These are phyloP conservation scores for Sipha maydis DNA, from an alignment of 2,888 invertebrate species.

Conservation along the genomic window DNA sequence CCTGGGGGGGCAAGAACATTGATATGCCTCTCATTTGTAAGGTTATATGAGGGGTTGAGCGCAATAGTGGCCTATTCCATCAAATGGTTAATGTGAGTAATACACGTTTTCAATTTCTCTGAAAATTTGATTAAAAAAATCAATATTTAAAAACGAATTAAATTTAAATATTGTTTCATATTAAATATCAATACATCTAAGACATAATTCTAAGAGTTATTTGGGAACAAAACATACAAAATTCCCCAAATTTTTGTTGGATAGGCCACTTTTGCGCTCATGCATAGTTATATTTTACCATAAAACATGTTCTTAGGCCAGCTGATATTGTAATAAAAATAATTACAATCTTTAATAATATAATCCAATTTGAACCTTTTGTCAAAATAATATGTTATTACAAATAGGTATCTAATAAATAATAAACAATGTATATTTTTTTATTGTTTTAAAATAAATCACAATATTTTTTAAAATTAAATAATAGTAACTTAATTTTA, in stretches of 20 bases:
- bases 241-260: slow-evolving; percentile 45
- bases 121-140: slow-evolving; percentile 42
- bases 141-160: slow-evolving; percentile 42
- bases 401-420: slow-evolving; percentile 32
- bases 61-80: slow-evolving; percentile 35
- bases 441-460: no score
- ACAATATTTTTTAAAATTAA: no score
- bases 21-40: no score
- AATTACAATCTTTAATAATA: slow-evolving; percentile 31
- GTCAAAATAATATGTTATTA: slow-evolving; percentile 40
- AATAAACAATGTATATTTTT: no score
- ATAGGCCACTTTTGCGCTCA: slow-evolving; percentile 48
- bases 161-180: slow-evolving; percentile 39
- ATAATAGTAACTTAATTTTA: no score
- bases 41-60: background rate
- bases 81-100: slow-evolving; percentile 44
- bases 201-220: slow-evolving; percentile 43
- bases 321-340: slow-evolving; percentile 42
- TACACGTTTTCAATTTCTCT: slow-evolving; percentile 43
- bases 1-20: no score
- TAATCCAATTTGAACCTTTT: slow-evolving; percentile 27
- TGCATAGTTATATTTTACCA: slow-evolving; percentile 19
- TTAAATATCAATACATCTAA: slow-evolving; percentile 45
- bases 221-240: slow-evolving; percentile 38
- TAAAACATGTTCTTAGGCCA: slow-evolving; percentile 35